A percentile compares a stretch with the other conserved stretches of the same genome.
Conservation (phyloP, 2,113 vertebrate species). For the Neopipo cinnamomea region DNA sequence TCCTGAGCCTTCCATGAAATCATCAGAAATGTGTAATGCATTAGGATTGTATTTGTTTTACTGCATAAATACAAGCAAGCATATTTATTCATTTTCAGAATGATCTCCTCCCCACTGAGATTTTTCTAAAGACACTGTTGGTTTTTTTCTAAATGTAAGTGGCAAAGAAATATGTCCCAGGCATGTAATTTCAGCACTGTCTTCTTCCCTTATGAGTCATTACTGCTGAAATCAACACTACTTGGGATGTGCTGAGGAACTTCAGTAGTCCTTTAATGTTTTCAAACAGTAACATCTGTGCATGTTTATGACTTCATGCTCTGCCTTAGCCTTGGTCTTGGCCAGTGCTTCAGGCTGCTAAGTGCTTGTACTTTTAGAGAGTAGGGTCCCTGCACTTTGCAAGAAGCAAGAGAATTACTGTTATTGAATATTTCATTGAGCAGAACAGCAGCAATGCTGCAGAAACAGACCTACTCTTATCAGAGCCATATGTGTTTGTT, state of each 20-base stretch:
- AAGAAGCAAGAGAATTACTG: background rate
- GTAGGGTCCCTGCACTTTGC: background rate
- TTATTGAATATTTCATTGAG: background rate
- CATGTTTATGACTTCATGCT: constrained; percentile 38
- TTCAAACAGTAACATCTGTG: constrained; percentile 62
- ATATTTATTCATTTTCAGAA: constrained; percentile 21
- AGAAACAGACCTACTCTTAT: background rate
- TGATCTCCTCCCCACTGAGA: background rate
- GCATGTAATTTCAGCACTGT: constrained; percentile 34
- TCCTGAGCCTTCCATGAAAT: background rate
- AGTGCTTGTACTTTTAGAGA: background rate
- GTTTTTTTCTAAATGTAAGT: background rate
- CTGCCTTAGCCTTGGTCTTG: background rate
- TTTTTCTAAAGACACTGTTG: constrained; percentile 11
- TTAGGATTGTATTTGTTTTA: constrained; percentile 6
- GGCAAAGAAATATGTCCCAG: constrained; percentile 11
- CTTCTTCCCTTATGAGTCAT: constrained; percentile 60
- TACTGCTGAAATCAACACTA: constrained; percentile 53
- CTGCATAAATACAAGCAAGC: background rate
- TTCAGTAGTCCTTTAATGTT: constrained; percentile 44
- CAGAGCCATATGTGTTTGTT: background rate
- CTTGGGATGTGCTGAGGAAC: constrained; percentile 35
- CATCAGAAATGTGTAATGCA: background rate
- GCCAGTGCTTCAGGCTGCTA: background rate
- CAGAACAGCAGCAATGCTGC: background rate